phyloP scores from a whole-genome alignment of 2,888 invertebrate species.

The Agrypnus murinus region DNA sequence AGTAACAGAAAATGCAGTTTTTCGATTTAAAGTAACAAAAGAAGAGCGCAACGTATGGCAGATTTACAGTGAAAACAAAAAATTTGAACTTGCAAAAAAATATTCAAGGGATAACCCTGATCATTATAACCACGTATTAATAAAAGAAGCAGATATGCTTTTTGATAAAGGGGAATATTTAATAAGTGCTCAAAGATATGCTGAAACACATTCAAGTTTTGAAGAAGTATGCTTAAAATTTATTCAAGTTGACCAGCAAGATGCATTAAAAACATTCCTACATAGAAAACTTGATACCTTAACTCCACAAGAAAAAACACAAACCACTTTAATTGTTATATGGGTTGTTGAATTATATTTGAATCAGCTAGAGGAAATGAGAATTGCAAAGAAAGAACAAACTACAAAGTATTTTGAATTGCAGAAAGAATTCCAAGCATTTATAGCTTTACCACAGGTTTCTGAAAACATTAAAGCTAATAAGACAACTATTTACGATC shows the following conservation, averaged over 20 bases:
- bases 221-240: constrained; percentile 96
- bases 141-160: constrained; percentile 90
- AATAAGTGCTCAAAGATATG: constrained; percentile 90
- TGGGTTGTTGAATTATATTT: constrained; percentile 97
- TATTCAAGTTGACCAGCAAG: constrained; percentile 85
- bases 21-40: constrained; percentile 87
- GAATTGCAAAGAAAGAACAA: constrained; percentile 70
- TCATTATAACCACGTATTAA: constrained; percentile 87
- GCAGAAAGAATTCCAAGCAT: constrained; percentile 86
- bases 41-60: constrained; percentile 93
- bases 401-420: constrained; percentile 74
- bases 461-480: constrained; percentile 87
- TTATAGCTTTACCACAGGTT: constrained; percentile 82
- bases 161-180: constrained; percentile 87
- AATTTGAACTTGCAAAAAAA: constrained; percentile 90
- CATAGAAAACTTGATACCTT: constrained; percentile 85
- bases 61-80: constrained; percentile 88
- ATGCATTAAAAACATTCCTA: constrained; percentile 92
- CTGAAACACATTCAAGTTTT: constrained; percentile 93
- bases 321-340: constrained; percentile 93
- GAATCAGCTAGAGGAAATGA: constrained; percentile 87
- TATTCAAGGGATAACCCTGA: constrained; percentile 88
- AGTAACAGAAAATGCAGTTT: constrained; percentile 88
- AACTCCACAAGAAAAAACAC: constrained; percentile 85
- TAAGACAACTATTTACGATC: constrained; percentile 88